Evolutionary conservation across 2,113 vertebrate genomes (phyloP).

Genomic region (Prinia subflava): DNA sequence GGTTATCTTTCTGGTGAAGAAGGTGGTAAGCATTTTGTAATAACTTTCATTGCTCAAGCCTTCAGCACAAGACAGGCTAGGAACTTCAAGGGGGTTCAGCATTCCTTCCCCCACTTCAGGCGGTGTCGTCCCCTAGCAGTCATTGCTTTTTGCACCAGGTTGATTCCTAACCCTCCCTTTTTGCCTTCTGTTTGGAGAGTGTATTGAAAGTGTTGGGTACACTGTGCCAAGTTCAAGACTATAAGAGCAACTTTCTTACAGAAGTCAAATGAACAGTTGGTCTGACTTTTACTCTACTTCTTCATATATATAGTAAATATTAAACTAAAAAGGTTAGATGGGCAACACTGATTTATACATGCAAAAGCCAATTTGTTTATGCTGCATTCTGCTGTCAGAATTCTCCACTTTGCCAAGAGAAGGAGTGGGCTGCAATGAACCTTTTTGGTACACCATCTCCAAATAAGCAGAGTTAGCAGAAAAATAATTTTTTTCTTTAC

Average conservation of each 20-base stretch:
- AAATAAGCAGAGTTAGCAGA: background rate
- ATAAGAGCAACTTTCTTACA: background rate
- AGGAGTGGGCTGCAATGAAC: background rate
- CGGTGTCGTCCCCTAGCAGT: background rate
- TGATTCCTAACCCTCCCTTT: background rate
- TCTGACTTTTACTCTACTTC: background rate
- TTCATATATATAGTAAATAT: background rate
- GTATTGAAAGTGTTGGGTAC: background rate
- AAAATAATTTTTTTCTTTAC: background rate
- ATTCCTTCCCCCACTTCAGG: background rate
- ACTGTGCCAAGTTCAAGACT: background rate
- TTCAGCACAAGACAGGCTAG: background rate
- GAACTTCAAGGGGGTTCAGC: background rate
- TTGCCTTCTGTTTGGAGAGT: background rate
- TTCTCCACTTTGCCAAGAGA: background rate
- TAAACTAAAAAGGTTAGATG: background rate
- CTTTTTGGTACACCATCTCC: background rate
- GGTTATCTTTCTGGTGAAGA: background rate
- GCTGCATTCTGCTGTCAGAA: background rate
- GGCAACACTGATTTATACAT: background rate
- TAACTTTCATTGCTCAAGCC: background rate
- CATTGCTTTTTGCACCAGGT: background rate
- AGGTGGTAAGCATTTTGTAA: background rate
- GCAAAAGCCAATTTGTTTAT: background rate
- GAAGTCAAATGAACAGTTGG: background rate